Percentiles rank a stretch among this genome's conserved stretches.
phyloP scores from a whole-genome alignment of 2,888 invertebrate species.

The Cephus rjabovi region DNA sequence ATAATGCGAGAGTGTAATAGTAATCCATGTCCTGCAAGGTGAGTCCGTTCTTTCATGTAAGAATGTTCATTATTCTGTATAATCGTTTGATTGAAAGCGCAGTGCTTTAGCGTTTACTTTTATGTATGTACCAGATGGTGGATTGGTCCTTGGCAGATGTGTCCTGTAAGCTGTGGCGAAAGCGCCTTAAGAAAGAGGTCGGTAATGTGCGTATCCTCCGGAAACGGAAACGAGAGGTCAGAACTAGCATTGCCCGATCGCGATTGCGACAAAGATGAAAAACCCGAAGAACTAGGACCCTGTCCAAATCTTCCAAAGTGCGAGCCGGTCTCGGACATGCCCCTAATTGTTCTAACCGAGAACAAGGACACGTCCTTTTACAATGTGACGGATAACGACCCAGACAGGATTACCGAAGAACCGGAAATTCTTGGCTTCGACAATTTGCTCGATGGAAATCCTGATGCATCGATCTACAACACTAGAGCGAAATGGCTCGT shows the following conservation, averaged over 20 bases:
- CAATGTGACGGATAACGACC: constrained; percentile 52
- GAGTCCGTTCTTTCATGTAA: constrained; percentile 19
- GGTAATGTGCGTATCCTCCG: constrained; percentile 75
- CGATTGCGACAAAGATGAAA: constrained; percentile 75
- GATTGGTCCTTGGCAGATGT: constrained; percentile 88
- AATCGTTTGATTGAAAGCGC: neutral
- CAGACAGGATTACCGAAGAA: constrained; percentile 46
- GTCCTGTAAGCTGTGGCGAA: constrained; percentile 78
- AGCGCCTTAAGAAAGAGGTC: constrained; percentile 74
- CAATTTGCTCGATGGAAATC: constrained; percentile 57
- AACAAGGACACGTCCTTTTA: constrained; percentile 55
- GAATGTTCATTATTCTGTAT: neutral
- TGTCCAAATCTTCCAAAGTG: constrained; percentile 72
- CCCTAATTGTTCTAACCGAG: constrained; percentile 51
- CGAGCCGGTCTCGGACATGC: constrained; percentile 49
- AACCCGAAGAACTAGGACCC: constrained; percentile 76
- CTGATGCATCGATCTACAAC: constrained; percentile 54
- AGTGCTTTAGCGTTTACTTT: neutral
- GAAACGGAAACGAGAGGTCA: constrained; percentile 70
- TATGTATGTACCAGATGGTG: constrained; percentile 73
- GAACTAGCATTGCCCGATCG: constrained; percentile 82
- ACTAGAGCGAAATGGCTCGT: constrained; percentile 57
- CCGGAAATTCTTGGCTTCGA: constrained; percentile 60
- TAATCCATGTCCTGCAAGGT: constrained; percentile 69
- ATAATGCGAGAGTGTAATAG: constrained; percentile 67